phyloP scores from a whole-genome alignment of 1,140 invertebrate species.

The Neuroterus valhalla region DNA sequence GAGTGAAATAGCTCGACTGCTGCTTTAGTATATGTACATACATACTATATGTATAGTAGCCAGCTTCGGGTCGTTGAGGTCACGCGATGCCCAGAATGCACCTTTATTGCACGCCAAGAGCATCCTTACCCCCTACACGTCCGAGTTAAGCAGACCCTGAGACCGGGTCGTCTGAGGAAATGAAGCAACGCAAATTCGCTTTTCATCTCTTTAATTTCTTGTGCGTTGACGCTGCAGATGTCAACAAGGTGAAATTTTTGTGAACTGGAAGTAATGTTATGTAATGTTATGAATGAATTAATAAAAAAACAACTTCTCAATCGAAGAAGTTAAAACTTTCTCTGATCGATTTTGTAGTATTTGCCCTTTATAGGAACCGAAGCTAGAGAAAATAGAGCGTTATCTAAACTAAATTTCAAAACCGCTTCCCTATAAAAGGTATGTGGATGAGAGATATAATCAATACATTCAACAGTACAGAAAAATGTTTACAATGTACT shows the following conservation, averaged over 20 bases:
- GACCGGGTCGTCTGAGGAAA: conserved; percentile 27
- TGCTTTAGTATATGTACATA: conserved; percentile 33
- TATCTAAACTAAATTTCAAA: no score
- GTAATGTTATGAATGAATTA: no score
- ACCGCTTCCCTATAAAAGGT: no score
- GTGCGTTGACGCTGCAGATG: background rate
- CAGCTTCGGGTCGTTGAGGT: conserved; percentile 47
- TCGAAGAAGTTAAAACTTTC: no score
- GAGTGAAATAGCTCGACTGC: conserved; percentile 36
- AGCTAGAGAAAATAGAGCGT: no score
- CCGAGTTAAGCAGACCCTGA: conserved; percentile 27
- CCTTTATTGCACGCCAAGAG: background rate
- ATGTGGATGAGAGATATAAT: no score
- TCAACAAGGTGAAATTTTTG: conserved; percentile 5
- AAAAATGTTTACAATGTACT: no score
- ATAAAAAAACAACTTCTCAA: no score
- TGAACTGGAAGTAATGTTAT: background rate
- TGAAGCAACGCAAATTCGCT: conserved; percentile 5
- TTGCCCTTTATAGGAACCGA: no score
- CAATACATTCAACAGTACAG: no score
- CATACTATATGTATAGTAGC: conserved; percentile 34
- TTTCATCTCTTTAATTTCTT: conserved; percentile 7
- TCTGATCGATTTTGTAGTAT: no score
- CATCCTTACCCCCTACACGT: background rate
- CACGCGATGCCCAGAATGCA: conserved; percentile 36